Evolutionary conservation across 2,797 vertebrate genomes (phyloP).

Genomic region (Carduelis carduelis): DNA sequence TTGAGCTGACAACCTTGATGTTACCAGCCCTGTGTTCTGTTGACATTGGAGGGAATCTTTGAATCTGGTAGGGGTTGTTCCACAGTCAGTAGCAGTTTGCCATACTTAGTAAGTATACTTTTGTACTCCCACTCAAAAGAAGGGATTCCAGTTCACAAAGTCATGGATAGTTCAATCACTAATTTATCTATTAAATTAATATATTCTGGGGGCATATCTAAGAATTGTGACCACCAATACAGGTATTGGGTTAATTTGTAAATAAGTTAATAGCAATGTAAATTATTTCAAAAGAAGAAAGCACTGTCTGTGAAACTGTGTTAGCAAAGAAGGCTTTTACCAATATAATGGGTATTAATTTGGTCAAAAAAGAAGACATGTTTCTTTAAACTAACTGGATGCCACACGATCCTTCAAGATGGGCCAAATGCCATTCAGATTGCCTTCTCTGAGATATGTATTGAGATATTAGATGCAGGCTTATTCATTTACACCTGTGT

Average conservation of each 20-base stretch:
- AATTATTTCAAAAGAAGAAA: not conserved
- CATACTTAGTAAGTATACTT: not conserved
- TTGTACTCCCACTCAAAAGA: fast-evolving
- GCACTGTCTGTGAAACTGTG: not conserved
- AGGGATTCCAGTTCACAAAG: not conserved
- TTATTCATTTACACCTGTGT: not conserved
- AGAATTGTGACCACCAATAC: not conserved
- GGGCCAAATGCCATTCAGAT: not conserved
- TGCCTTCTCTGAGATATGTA: fast-evolving
- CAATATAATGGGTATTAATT: not conserved
- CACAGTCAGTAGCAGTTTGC: not conserved
- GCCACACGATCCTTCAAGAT: not conserved
- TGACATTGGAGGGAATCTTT: not conserved
- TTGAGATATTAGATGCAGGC: not conserved
- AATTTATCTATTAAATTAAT: not conserved
- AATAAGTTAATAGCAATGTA: not conserved
- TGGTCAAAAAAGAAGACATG: not conserved
- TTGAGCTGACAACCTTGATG: not conserved
- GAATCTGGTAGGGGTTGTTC: not conserved
- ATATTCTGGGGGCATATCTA: not conserved
- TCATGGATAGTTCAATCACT: not conserved
- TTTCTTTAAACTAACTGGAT: not conserved
- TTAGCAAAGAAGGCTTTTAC: not conserved
- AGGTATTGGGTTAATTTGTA: not conserved
- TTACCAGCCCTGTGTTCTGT: not conserved